These are phyloP conservation scores for Theonella swinhoei DNA, from an alignment of 37 sponge, comb jelly and placozoan genomes.

Conservation along the genomic window DNA sequence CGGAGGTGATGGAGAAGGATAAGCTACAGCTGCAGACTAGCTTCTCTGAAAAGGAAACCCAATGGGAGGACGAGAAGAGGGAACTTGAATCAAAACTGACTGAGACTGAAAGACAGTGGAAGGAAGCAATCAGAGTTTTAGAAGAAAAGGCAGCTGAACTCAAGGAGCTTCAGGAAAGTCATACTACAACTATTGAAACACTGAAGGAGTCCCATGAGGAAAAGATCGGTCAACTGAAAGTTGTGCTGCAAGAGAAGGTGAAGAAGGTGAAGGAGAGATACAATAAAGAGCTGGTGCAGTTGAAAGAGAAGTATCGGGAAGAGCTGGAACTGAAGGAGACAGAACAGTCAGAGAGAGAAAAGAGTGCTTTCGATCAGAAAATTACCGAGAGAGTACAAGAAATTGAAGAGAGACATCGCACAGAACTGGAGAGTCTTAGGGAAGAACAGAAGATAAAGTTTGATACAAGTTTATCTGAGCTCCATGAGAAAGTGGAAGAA, in stretches of 20 bases:
- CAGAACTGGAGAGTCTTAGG: not conserved
- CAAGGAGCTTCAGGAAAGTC: not conserved
- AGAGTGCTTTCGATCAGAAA: not conserved
- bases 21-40: not conserved
- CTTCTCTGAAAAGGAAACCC: not conserved
- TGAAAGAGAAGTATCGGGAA: slow-evolving; percentile 1
- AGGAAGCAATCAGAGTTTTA: not conserved
- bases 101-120: not conserved
- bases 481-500: not conserved
- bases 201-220: not conserved
- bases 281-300: not conserved
- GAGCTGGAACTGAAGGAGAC: not conserved
- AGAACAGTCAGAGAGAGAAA: not conserved
- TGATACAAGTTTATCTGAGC: not conserved
- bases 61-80: not conserved
- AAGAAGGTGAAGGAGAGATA: not conserved
- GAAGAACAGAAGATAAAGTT: not conserved
- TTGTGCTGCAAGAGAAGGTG: slow-evolving; percentile 5
- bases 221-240: not conserved
- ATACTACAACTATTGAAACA: not conserved
- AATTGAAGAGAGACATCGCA: not conserved
- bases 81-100: not conserved
- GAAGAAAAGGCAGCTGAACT: not conserved
- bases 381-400: not conserved
- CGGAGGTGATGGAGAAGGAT: not conserved